Conservation (phyloP, 1,140 invertebrate genomes). For the Euura saliciscinereae region DNA sequence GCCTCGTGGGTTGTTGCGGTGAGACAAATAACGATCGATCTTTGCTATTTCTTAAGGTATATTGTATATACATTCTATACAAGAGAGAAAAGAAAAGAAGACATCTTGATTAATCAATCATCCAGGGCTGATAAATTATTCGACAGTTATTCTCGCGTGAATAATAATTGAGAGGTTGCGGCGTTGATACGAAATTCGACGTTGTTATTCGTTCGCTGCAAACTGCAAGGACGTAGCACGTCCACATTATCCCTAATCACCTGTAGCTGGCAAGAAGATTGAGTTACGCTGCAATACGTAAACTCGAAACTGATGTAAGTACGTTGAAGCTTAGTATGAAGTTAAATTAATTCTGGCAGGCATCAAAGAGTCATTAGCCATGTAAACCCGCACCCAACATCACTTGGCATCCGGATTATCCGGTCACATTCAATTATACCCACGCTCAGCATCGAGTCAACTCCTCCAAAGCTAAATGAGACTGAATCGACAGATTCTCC, state of each 20-base stretch:
- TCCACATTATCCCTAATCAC: no score
- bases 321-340: neutral
- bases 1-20: neutral
- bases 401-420: neutral
- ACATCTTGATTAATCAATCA: neutral
- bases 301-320: neutral
- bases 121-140: neutral
- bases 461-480: no score
- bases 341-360: neutral
- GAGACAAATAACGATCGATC: constrained; percentile 4
- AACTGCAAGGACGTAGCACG: no score
- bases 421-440: neutral
- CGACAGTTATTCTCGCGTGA: neutral
- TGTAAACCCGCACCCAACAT: neutral
- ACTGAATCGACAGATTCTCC: no score
- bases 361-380: constrained; percentile 1
- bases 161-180: neutral
- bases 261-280: neutral
- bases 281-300: neutral
- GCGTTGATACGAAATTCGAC: no score
- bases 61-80: neutral
- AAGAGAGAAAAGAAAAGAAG: neutral
- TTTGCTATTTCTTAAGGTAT: neutral
- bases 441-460: no score
- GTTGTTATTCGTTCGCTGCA: no score